Conservation (phyloP, 53 echinoderm and acorn worm species). For the Paracentrotus lividus region DNA sequence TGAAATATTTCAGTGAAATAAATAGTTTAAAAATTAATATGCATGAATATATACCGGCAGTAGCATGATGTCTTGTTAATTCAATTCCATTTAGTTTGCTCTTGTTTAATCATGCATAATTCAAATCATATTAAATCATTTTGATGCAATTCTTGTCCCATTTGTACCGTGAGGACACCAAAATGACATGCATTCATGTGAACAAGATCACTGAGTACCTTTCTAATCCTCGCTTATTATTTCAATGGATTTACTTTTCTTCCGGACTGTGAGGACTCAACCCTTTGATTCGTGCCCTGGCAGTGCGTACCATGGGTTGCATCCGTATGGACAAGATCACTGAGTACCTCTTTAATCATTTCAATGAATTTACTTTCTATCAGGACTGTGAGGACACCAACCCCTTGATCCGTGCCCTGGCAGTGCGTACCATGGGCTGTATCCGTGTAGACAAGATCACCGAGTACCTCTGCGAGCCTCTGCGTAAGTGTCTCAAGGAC, state of each 20-base stretch:
- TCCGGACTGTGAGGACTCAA: slow-evolving; percentile 97
- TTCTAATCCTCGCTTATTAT: too few species aligned
- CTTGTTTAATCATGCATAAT: too few species aligned
- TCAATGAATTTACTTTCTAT: background rate
- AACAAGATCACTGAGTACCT: too few species aligned
- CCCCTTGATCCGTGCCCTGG: slow-evolving; percentile 93
- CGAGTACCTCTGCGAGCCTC: slow-evolving; percentile 96
- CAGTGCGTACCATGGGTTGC: slow-evolving; percentile 99
- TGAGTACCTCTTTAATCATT: slow-evolving; percentile 74
- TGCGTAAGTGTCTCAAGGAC: slow-evolving; percentile 96
- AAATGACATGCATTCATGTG: too few species aligned
- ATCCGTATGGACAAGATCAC: slow-evolving; percentile 99
- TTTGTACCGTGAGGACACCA: too few species aligned
- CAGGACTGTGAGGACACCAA: slow-evolving; percentile 98
- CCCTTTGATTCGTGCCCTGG: slow-evolving; percentile 92
- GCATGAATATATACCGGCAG: too few species aligned
- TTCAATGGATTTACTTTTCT: background rate
- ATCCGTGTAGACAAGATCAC: slow-evolving; percentile 99
- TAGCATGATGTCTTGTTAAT: too few species aligned
- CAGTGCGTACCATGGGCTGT: slow-evolving; percentile 99
- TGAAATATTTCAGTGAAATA: too few species aligned
- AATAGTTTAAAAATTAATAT: too few species aligned
- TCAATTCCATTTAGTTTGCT: too few species aligned
- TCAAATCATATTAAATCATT: too few species aligned
- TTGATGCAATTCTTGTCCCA: too few species aligned